These are phyloP conservation scores for Symphodus melops DNA, from an alignment of 2,113 vertebrate species.

Conservation along the genomic window DNA sequence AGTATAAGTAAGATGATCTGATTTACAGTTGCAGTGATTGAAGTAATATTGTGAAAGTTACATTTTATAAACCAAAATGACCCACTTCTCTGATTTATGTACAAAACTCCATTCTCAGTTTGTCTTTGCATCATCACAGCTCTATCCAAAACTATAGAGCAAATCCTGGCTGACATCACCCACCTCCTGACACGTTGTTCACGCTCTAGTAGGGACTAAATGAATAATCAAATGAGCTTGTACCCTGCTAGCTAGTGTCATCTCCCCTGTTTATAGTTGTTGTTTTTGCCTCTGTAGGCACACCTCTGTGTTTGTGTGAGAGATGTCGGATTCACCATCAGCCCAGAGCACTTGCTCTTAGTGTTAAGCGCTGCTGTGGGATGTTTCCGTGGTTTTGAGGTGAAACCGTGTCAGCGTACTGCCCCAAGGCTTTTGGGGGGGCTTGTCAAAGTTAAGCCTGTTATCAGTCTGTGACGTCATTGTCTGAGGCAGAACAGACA, in stretches of 20 bases:
- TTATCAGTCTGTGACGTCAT: conserved; percentile 63
- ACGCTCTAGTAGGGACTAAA: conserved; percentile 1
- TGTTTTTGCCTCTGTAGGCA: conserved; percentile 7
- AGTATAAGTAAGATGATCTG: too few species aligned
- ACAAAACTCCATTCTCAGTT: not conserved
- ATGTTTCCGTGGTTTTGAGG: conserved; percentile 53
- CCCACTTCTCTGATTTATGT: not conserved
- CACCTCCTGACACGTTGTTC: not conserved
- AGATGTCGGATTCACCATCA: conserved; percentile 42
- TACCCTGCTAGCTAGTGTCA: not conserved
- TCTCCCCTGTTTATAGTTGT: conserved; percentile 6
- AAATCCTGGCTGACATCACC: not conserved
- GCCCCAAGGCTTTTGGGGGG: conserved; percentile 36
- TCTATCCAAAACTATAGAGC: not conserved
- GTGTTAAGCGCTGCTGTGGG: conserved; percentile 44
- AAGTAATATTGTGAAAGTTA: not conserved
- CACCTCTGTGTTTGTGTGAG: conserved; percentile 4
- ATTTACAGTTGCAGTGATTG: too few species aligned
- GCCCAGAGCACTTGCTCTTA: conserved; percentile 25
- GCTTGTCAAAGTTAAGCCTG: conserved; percentile 64
- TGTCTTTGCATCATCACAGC: not conserved
- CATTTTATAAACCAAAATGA: not conserved
- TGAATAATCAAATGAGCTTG: conserved; percentile 29
- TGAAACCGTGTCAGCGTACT: conserved; percentile 63
- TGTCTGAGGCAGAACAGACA: not conserved